A percentile compares a stretch with the other conserved stretches of the same genome.
phyloP scores from a whole-genome alignment of 2,797 vertebrate genomes.

The Emys orbicularis region DNA sequence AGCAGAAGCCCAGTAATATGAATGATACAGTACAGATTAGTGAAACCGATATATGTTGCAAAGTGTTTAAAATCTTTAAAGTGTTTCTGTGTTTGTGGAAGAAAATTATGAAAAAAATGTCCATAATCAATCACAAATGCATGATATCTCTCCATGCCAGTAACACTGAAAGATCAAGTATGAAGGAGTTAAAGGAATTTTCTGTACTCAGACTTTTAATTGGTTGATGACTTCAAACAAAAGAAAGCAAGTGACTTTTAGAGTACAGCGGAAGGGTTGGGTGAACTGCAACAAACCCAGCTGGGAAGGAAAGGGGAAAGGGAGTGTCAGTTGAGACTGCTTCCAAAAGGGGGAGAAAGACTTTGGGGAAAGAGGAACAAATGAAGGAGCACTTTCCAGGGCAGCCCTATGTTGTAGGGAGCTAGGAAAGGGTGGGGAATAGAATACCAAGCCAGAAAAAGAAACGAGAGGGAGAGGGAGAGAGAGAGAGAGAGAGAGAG shows the following conservation, averaged over 20 bases:
- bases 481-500: background rate
- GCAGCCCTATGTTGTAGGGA: background rate
- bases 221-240: background rate
- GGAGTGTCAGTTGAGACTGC: background rate
- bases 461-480: background rate
- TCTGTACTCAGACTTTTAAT: background rate
- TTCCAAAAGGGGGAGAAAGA: rapidly evolving
- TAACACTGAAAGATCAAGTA: background rate
- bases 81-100: background rate
- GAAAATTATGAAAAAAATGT: conserved; percentile 10
- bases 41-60: background rate
- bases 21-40: background rate
- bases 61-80: background rate
- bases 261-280: background rate
- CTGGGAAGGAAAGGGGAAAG: background rate
- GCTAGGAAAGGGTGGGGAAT: background rate
- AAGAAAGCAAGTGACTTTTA: background rate
- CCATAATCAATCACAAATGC: background rate
- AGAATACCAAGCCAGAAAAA: background rate
- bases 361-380: background rate
- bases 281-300: background rate
- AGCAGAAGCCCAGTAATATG: background rate
- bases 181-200: background rate
- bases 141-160: background rate
- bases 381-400: background rate